Conservation (phyloP, 30 jellyfish, hydroid and myxozoan species). For the Chrysaora quinquecirrha region DNA sequence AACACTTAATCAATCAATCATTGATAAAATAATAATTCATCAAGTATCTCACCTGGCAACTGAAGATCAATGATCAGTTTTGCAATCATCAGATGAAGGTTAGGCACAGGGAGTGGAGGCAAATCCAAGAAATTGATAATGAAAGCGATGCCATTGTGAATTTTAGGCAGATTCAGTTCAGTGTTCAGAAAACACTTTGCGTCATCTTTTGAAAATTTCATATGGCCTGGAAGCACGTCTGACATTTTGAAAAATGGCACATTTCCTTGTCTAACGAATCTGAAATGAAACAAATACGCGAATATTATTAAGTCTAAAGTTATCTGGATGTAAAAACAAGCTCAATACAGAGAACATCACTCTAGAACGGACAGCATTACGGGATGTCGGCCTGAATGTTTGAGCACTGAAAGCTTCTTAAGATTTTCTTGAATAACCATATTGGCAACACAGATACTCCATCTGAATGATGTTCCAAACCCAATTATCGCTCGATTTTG, state of each 20-base stretch:
- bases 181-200: conserved; percentile 12
- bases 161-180: neutral
- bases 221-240: conserved; percentile 43
- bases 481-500: too few species aligned
- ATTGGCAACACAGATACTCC: too few species aligned
- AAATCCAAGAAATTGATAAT: conserved; percentile 41
- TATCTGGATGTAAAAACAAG: too few species aligned
- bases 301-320: too few species aligned
- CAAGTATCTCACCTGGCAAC: conserved; percentile 46
- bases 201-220: conserved; percentile 60
- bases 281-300: neutral
- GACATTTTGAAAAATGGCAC: conserved; percentile 50
- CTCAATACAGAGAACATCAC: too few species aligned
- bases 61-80: conserved; percentile 53
- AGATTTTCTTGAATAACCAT: too few species aligned
- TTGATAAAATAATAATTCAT: too few species aligned
- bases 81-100: conserved; percentile 32
- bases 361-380: too few species aligned
- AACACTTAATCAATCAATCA: too few species aligned
- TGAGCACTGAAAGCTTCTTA: too few species aligned
- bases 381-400: too few species aligned
- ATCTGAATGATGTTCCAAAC: too few species aligned
- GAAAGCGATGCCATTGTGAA: conserved; percentile 34
- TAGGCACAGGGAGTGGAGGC: conserved; percentile 41
- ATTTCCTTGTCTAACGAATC: conserved; percentile 36